Conservation (phyloP, 2,888 invertebrate species). For the Cataglyphis cursor region DNA sequence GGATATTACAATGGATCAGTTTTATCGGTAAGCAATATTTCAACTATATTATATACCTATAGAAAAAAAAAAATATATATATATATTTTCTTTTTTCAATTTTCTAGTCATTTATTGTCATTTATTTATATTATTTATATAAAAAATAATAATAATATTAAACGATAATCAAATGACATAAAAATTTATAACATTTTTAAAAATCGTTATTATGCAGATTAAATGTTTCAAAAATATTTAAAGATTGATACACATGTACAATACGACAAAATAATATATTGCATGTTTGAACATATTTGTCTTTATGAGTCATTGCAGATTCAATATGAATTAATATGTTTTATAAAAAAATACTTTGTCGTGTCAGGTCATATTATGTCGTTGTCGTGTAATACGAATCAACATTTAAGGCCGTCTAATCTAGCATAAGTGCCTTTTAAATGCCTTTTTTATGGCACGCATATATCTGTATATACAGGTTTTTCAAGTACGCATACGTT, state of each 20-base stretch:
- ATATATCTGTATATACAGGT: not conserved
- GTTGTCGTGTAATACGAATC: not conserved
- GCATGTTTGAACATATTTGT: not conserved
- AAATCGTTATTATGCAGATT: not conserved
- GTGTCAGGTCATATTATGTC: not conserved
- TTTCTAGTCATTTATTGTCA: not conserved
- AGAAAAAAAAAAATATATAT: no score
- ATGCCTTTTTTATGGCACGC: not conserved
- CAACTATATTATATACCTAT: not conserved
- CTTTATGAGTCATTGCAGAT: not conserved
- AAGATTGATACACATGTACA: not conserved
- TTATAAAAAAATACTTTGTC: not conserved
- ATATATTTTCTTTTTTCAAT: not conserved
- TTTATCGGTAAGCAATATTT: constrained; percentile 78
- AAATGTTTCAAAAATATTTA: not conserved
- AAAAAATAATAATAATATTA: not conserved
- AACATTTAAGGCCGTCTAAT: not conserved
- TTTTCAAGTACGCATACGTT: constrained; percentile 8
- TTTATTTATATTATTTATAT: not conserved
- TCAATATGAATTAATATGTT: not conserved
- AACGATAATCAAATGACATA: not conserved
- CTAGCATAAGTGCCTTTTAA: constrained; percentile 9
- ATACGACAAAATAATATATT: not conserved
- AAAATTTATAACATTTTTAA: not conserved
- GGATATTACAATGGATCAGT: constrained; percentile 83